Percentiles rank a stretch among this genome's conserved stretches.
These are phyloP conservation scores for Characodon lateralis DNA, from an alignment of 2,797 vertebrate species.

Conservation along the genomic window DNA sequence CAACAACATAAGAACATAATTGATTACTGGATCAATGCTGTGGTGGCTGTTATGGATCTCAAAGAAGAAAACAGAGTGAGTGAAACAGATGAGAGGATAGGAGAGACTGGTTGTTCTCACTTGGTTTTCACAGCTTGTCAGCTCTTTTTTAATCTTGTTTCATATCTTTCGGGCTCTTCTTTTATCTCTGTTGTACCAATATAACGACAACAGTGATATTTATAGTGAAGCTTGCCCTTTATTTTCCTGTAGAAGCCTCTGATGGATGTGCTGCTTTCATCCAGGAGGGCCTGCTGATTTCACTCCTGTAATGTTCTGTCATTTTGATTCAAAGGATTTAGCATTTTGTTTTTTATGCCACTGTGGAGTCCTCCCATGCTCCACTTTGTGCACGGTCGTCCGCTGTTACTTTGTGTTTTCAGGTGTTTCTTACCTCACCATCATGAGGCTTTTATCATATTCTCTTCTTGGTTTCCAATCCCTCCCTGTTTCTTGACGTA, in stretches of 20 bases:
- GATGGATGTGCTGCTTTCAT: conserved; percentile 20
- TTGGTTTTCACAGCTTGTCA: conserved; percentile 14
- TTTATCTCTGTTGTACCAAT: conserved; percentile 31
- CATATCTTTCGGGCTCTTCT: conserved; percentile 7
- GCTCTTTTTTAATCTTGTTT: conserved; percentile 19
- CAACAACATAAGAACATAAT: neutral
- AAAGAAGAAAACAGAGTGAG: conserved; percentile 7
- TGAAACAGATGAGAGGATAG: conserved; percentile 5
- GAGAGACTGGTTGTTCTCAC: conserved; percentile 4
- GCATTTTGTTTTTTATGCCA: neutral
- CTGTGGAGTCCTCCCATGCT: conserved; percentile 3
- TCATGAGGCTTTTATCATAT: conserved; percentile 18
- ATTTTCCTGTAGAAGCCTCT: conserved; percentile 34
- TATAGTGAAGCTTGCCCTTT: conserved; percentile 32
- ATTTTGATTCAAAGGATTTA: conserved; percentile 18
- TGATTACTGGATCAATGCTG: conserved; percentile 3
- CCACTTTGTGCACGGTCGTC: conserved; percentile 5
- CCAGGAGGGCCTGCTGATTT: conserved; percentile 29
- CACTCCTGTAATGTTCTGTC: conserved; percentile 1
- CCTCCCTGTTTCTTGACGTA: conserved; percentile 57
- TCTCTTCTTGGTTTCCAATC: conserved; percentile 33
- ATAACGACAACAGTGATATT: conserved; percentile 32
- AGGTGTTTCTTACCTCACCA: conserved; percentile 28
- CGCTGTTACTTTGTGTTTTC: conserved; percentile 4
- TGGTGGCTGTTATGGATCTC: neutral